Conservation (phyloP, 2,113 vertebrate species). For the Halcyon senegalensis region DNA sequence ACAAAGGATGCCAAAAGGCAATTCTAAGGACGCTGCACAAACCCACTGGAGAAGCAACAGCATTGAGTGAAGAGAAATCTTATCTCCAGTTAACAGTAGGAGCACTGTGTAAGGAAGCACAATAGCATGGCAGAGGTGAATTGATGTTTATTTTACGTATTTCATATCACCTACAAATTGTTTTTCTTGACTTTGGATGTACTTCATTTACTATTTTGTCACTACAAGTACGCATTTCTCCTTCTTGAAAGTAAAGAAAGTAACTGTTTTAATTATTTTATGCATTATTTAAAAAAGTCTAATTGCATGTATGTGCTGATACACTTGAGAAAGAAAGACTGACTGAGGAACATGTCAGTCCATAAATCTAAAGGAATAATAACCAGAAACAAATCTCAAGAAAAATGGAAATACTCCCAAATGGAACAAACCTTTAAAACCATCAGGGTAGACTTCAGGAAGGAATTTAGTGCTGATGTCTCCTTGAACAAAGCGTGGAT, state of each 20-base stretch:
- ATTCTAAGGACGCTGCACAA: neutral
- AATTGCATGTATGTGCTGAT: neutral
- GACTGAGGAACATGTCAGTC: neutral
- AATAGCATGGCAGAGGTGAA: neutral
- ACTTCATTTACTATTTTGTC: neutral
- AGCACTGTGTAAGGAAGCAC: neutral
- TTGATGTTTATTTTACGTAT: neutral
- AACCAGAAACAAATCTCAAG: neutral
- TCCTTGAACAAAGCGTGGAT: slow-evolving; percentile 90
- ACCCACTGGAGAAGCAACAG: neutral
- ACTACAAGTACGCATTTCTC: neutral
- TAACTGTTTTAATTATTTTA: neutral
- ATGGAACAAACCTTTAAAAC: slow-evolving; percentile 88
- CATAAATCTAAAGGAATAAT: neutral
- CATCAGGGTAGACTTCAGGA: slow-evolving; percentile 93
- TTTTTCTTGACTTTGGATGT: neutral
- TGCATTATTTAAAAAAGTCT: neutral
- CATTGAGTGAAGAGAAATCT: neutral
- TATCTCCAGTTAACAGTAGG: neutral
- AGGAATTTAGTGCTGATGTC: slow-evolving; percentile 97
- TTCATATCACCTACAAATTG: neutral
- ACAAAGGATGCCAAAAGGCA: neutral
- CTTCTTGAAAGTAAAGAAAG: neutral
- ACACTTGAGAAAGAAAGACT: neutral
- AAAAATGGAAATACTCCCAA: neutral